Conservation (phyloP, 2,797 vertebrate species). For the Crocodylus rhombifer region DNA sequence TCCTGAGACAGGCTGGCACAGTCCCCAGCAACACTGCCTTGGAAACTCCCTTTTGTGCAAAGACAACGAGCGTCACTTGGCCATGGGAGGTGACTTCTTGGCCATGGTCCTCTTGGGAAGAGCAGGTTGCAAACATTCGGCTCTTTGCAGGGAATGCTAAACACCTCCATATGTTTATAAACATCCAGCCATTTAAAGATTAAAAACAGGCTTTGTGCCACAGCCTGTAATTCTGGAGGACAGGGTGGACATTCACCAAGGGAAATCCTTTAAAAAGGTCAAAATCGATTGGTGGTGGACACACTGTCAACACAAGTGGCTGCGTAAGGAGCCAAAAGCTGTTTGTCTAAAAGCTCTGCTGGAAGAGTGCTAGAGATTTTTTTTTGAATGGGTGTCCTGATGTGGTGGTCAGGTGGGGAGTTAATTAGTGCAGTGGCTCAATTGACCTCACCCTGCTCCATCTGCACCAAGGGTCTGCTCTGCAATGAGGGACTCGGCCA, state of each 20-base stretch:
- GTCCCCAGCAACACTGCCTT: fast-evolving
- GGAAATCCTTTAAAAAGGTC: not conserved
- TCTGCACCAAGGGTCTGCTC: too few relatives aligned
- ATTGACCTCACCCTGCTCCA: too few relatives aligned
- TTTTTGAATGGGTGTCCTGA: not conserved
- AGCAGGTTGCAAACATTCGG: fast-evolving
- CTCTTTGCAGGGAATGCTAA: not conserved
- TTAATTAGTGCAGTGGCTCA: too few relatives aligned
- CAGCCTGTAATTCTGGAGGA: fast-evolving
- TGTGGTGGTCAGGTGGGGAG: too few relatives aligned
- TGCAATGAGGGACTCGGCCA: too few relatives aligned
- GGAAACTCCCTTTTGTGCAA: fast-evolving
- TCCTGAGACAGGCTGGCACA: fast-evolving
- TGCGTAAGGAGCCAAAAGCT: not conserved
- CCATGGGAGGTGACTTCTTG: fast-evolving
- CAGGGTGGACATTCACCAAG: fast-evolving
- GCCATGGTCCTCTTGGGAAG: fast-evolving
- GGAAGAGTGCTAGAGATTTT: not conserved
- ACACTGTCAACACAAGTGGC: fast-evolving
- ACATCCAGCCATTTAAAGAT: not conserved
- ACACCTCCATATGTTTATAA: fast-evolving
- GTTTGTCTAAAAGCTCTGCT: not conserved
- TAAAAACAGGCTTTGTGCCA: not conserved
- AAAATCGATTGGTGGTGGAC: fast-evolving
- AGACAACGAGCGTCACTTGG: fast-evolving